Evolutionary conservation across 2,113 vertebrate genomes (phyloP).

Genomic region (Chitala chitala): DNA sequence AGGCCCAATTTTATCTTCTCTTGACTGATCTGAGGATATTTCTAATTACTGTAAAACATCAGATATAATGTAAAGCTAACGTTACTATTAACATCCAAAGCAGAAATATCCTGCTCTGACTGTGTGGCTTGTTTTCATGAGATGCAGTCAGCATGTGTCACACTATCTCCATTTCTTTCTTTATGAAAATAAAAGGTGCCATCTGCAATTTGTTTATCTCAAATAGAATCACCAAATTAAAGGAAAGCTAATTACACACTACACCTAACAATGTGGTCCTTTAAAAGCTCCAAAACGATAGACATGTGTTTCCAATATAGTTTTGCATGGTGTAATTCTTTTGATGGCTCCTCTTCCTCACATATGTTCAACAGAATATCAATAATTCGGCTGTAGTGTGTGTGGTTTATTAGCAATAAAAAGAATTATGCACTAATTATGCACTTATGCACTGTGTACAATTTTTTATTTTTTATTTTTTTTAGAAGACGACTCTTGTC

Average conservation of each 20-base stretch:
- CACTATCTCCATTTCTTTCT: not conserved
- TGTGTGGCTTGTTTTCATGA: not conserved
- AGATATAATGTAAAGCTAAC: too few species aligned
- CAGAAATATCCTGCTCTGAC: too few species aligned
- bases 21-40: too few species aligned
- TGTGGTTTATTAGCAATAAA: not conserved
- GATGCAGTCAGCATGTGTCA: not conserved
- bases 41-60: too few species aligned
- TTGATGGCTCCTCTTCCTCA: not conserved
- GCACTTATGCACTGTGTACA: too few species aligned
- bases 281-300: not conserved
- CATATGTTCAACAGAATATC: not conserved
- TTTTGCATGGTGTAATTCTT: not conserved
- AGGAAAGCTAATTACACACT: conserved; percentile 2
- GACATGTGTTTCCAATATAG: conserved; percentile 10
- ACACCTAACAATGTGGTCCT: conserved; percentile 11
- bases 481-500: too few species aligned
- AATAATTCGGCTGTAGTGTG: not conserved
- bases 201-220: conserved; percentile 13
- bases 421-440: not conserved
- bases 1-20: not conserved
- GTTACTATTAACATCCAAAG: too few species aligned
- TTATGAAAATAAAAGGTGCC: conserved; percentile 3
- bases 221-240: not conserved
- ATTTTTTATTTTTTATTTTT: too few species aligned